Percentiles rank a stretch among this genome's conserved stretches.
phyloP scores from a whole-genome alignment of 2,113 vertebrate species.

The Numenius arquata region DNA sequence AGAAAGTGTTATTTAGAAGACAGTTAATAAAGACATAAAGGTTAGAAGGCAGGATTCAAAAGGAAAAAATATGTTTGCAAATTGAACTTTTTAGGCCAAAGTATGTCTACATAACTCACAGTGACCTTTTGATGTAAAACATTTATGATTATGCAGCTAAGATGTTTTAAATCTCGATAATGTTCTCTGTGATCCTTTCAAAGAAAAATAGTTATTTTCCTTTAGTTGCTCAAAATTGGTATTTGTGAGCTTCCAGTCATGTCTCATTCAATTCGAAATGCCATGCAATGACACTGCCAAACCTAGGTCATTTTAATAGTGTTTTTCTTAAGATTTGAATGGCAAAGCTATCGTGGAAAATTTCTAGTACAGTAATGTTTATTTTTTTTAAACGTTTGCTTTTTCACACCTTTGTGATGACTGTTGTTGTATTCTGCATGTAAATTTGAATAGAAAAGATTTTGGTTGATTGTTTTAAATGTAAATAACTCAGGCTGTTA shows the following conservation, averaged over 20 bases:
- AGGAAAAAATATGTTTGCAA: not conserved
- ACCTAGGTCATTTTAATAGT: not conserved
- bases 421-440: not conserved
- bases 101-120: not conserved
- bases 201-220: not conserved
- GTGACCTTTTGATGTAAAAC: not conserved
- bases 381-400: not conserved
- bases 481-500: not conserved
- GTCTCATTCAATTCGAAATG: not conserved
- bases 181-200: not conserved
- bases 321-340: not conserved
- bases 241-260: not conserved
- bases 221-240: not conserved
- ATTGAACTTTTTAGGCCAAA: not conserved
- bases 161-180: not conserved
- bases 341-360: not conserved
- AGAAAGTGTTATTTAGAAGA: not conserved
- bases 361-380: rapidly evolving
- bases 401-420: not conserved
- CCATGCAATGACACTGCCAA: not conserved
- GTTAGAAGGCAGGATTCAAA: not conserved
- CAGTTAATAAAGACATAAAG: not conserved
- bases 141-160: not conserved
- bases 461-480: not conserved
- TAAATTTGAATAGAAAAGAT: not conserved